These are phyloP conservation scores for Setophaga petechia DNA, from an alignment of 2,113 vertebrate genomes.

Conservation along the genomic window DNA sequence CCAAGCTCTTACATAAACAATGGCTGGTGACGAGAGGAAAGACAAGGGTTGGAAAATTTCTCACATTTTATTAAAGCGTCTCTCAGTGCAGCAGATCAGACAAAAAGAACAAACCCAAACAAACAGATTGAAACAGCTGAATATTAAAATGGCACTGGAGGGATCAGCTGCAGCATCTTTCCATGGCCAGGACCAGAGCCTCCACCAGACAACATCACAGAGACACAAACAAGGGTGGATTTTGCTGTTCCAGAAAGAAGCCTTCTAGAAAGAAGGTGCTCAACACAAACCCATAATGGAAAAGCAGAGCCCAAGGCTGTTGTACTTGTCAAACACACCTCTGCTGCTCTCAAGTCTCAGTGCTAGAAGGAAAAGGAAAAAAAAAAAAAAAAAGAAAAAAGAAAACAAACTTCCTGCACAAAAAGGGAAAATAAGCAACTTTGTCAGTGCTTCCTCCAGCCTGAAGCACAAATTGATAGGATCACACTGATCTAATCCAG, in stretches of 20 bases:
- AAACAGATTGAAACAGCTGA: background rate
- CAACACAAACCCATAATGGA: background rate
- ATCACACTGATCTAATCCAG: constrained; percentile 44
- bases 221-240: background rate
- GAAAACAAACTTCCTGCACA: background rate
- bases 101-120: constrained; percentile 17
- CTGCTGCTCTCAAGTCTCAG: background rate
- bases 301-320: background rate
- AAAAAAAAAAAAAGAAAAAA: too few species aligned
- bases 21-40: constrained; percentile 1
- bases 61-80: background rate
- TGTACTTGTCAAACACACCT: background rate
- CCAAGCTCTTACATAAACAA: constrained; percentile 39
- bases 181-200: background rate
- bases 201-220: fast-evolving
- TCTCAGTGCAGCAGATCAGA: background rate
- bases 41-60: background rate
- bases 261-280: background rate
- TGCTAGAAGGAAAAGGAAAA: background rate
- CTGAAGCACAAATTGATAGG: background rate
- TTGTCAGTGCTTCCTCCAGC: background rate
- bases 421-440: constrained; percentile 12
- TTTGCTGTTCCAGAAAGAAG: background rate
- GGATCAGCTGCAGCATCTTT: background rate
- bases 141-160: background rate